phyloP scores from a whole-genome alignment of 2,113 vertebrate genomes.

The Phylloscopus trochilus region DNA sequence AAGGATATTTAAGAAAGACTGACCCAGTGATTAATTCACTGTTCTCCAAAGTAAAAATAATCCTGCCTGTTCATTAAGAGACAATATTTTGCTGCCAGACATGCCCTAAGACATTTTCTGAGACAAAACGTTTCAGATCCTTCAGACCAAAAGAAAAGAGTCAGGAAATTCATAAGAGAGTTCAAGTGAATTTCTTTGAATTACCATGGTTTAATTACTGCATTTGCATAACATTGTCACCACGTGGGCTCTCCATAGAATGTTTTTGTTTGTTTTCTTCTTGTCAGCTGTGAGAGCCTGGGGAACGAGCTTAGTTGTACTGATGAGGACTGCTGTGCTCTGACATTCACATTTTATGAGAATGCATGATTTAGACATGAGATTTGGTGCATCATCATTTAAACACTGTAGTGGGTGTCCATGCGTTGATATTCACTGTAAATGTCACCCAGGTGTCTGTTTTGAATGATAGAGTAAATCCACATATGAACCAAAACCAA shows the following conservation, averaged over 20 bases:
- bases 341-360: background rate
- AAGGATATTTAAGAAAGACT: background rate
- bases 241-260: background rate
- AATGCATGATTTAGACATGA: background rate
- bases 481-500: background rate
- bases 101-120: conserved; percentile 13
- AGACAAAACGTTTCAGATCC: conserved; percentile 22
- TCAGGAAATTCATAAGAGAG: background rate
- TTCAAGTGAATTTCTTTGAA: conserved; percentile 53
- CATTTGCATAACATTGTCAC: conserved; percentile 45
- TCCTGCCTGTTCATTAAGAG: background rate
- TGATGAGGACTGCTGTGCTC: background rate
- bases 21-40: conserved; percentile 30
- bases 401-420: background rate
- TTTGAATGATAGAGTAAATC: background rate
- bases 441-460: background rate
- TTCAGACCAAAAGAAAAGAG: conserved; percentile 23
- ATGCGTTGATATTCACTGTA: background rate
- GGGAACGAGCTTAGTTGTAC: conserved; percentile 4
- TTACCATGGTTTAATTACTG: conserved; percentile 52
- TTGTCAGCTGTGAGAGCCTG: background rate
- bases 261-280: background rate
- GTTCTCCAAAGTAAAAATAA: background rate
- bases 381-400: background rate
- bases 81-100: conserved; percentile 28